Base-by-base conservation (phyloP, 92 coral and sea anemone genomes). In the Palythoa caribaeorum region DNA sequence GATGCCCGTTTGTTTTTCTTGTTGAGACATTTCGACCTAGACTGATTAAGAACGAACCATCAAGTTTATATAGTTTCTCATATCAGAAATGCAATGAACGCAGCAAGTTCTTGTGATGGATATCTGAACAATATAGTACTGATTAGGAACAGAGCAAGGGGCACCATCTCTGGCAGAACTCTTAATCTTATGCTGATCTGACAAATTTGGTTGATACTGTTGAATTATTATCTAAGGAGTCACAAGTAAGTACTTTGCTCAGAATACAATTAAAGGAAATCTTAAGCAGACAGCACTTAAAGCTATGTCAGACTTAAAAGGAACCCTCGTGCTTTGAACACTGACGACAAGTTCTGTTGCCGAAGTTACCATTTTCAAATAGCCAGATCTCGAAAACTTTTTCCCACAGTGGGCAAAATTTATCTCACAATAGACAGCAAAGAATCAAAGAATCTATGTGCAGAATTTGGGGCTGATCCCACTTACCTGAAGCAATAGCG, bases 401-500 rank as follows among this genome's bases (percentile, higher is more conserved):
- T 40, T 16, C 57, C 8, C 44, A 81, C 10, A 40, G 39, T 44
- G 86, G 62, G 3, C 20, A 5, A 21, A 81, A 48, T 81, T 68
- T 47, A 48, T 71, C 53, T 36, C 86, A 19, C 35, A 47, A 20
- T 71, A 66, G 19, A 44, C 75, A 68, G 62, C 44, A 35, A 37
- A 39, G 59, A 50, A 66, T 47, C 35, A 65, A n/a, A 37, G 47
- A 81, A 38, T 39, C 44, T 14, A 11, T 21, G 14, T 17, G 86
- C 44, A 38, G 40, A 37, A 7, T 21, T 20, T 65, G 47, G 50
- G 76, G 62, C 48, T 62, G 3, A 68, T 81, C 50, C 39, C 74
- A 81, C 76, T 81, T 36, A 81, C 86, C 86, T 81, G 62, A 81
- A 81, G 71, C 40, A 37, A 71, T 47, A 68, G 38, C 86, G 86